Percentiles rank a stretch among this genome's conserved stretches.
These are phyloP conservation scores for Sturnus vulgaris DNA, from an alignment of 2,113 vertebrate genomes.

Conservation along the genomic window DNA sequence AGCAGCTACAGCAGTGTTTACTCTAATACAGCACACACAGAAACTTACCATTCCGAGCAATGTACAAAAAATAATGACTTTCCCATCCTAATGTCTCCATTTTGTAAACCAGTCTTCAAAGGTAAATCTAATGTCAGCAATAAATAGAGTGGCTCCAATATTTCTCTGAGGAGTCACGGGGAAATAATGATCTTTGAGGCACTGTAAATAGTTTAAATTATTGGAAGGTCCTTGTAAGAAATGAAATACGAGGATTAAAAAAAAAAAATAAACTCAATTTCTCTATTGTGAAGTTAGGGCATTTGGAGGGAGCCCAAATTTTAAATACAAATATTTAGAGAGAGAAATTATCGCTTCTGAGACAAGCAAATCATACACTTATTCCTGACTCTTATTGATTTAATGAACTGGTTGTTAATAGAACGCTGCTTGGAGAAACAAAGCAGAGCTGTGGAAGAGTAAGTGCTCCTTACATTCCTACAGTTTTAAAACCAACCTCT, in stretches of 20 bases:
- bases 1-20: conserved; percentile 29
- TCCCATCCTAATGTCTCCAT: conserved; percentile 63
- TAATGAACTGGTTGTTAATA: conserved; percentile 44
- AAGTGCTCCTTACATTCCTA: conserved; percentile 3
- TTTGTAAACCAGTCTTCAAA: conserved; percentile 71
- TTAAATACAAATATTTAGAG: conserved; percentile 69
- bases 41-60: conserved; percentile 35
- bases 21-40: conserved; percentile 17
- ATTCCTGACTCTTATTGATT: conserved; percentile 52
- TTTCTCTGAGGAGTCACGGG: conserved; percentile 60
- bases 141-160: conserved; percentile 64
- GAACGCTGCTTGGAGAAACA: not conserved
- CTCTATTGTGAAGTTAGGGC: conserved; percentile 31
- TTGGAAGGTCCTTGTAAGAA: conserved; percentile 67
- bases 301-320: conserved; percentile 60
- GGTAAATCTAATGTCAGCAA: conserved; percentile 68
- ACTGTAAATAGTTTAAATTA: conserved; percentile 75
- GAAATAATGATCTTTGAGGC: conserved; percentile 69
- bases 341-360: conserved; percentile 48
- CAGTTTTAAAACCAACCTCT: conserved; percentile 1
- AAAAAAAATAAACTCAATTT: not conserved
- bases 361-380: conserved; percentile 46
- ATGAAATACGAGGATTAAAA: conserved; percentile 57
- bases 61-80: conserved; percentile 65
- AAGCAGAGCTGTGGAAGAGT: not conserved